Conservation (phyloP, 2,113 vertebrate species). For the Crotalus helleri region DNA sequence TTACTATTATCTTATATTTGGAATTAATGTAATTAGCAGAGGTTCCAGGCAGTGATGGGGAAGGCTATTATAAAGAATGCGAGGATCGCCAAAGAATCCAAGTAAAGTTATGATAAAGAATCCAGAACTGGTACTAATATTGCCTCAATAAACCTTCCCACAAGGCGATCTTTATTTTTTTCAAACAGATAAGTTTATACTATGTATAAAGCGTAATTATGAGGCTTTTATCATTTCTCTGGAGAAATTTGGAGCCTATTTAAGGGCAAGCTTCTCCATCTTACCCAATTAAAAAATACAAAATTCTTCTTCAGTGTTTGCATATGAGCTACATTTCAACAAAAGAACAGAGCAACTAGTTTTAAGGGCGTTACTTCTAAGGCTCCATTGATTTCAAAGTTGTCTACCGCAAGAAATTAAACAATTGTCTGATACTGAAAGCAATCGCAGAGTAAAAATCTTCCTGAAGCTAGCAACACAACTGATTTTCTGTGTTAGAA, state of each 20-base stretch:
- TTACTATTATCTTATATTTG: neutral
- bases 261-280: neutral
- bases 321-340: neutral
- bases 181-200: neutral
- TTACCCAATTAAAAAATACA: neutral
- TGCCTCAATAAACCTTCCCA: neutral
- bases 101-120: neutral
- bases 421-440: neutral
- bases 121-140: neutral
- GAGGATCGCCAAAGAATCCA: neutral
- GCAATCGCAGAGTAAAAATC: neutral
- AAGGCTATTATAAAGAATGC: neutral
- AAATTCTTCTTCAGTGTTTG: neutral
- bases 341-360: neutral
- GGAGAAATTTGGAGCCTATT: neutral
- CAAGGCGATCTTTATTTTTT: slow-evolving; percentile 8
- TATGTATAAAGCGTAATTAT: neutral
- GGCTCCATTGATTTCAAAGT: neutral
- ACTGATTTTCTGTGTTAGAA: neutral
- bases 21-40: slow-evolving; percentile 6
- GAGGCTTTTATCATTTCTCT: neutral
- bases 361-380: neutral
- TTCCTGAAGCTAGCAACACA: neutral
- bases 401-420: neutral
- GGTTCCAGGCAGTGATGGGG: neutral